Conservation (phyloP, 2,888 invertebrate genomes). For the Ptilodon capucinus region DNA sequence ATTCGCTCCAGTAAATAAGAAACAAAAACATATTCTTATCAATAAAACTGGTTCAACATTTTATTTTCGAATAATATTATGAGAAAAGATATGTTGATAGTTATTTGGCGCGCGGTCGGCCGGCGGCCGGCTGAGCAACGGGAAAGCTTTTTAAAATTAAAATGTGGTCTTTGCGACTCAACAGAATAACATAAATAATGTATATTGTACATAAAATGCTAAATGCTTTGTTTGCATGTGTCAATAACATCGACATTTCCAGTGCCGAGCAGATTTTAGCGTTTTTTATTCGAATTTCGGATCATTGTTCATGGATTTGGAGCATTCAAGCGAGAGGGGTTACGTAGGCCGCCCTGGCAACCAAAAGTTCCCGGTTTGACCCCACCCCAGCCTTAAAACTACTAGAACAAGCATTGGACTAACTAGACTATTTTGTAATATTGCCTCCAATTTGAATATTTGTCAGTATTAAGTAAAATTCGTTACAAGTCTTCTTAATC, state of each 20-base stretch:
- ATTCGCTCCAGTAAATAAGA: too few species aligned
- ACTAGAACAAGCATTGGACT: too few species aligned
- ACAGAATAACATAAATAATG: slow-evolving; percentile 47
- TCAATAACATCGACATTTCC: slow-evolving; percentile 42
- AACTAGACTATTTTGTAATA: too few species aligned
- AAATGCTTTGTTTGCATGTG: slow-evolving; percentile 50
- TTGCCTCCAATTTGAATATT: background rate
- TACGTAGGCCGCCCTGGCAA: too few species aligned
- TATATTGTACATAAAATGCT: slow-evolving; percentile 44
- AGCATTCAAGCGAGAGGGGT: too few species aligned
- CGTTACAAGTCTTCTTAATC: background rate
- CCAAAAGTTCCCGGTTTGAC: too few species aligned
- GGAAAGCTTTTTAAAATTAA: slow-evolving; percentile 52
- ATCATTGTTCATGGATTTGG: too few species aligned
- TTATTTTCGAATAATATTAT: too few species aligned
- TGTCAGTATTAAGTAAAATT: background rate
- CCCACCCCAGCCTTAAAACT: too few species aligned
- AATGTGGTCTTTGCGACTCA: slow-evolving; percentile 39
- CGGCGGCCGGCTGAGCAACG: slow-evolving; percentile 41
- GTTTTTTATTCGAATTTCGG: slow-evolving; percentile 5
- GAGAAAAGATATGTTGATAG: too few species aligned
- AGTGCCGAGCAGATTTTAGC: slow-evolving; percentile 4
- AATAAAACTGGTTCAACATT: too few species aligned
- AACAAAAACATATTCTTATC: too few species aligned
- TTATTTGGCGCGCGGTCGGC: slow-evolving; percentile 34